These are phyloP conservation scores for Pteropus alecto DNA, from an alignment of 2,113 vertebrate species.

Conservation along the genomic window DNA sequence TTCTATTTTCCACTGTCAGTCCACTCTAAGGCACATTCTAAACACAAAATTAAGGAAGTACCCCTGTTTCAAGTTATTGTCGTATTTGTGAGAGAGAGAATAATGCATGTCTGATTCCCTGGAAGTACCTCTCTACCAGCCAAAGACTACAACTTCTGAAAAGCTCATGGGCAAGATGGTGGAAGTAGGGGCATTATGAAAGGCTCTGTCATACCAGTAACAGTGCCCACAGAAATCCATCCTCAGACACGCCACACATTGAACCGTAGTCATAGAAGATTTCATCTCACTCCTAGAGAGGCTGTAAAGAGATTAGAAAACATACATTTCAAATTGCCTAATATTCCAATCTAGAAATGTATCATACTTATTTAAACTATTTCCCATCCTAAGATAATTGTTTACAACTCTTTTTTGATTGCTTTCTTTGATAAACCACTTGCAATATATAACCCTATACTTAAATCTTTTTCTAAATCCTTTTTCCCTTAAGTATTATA, in stretches of 20 bases:
- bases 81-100: not conserved
- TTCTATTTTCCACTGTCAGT: not conserved
- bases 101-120: not conserved
- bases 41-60: not conserved
- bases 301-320: not conserved
- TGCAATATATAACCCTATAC: not conserved
- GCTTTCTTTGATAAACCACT: not conserved
- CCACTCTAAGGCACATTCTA: not conserved
- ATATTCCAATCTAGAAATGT: not conserved
- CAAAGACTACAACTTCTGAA: not conserved
- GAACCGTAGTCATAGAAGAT: not conserved
- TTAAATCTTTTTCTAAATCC: not conserved
- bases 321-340: not conserved
- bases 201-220: not conserved
- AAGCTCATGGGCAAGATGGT: not conserved
- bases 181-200: not conserved
- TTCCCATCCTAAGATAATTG: not conserved
- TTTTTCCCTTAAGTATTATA: not conserved
- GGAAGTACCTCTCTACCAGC: not conserved
- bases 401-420: not conserved
- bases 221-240: not conserved
- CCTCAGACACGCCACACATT: not conserved
- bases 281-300: not conserved
- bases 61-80: not conserved
- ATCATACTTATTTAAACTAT: not conserved